These are phyloP conservation scores for Malurus leucopterus DNA, from an alignment of 2,797 vertebrate genomes.

Conservation along the genomic window DNA sequence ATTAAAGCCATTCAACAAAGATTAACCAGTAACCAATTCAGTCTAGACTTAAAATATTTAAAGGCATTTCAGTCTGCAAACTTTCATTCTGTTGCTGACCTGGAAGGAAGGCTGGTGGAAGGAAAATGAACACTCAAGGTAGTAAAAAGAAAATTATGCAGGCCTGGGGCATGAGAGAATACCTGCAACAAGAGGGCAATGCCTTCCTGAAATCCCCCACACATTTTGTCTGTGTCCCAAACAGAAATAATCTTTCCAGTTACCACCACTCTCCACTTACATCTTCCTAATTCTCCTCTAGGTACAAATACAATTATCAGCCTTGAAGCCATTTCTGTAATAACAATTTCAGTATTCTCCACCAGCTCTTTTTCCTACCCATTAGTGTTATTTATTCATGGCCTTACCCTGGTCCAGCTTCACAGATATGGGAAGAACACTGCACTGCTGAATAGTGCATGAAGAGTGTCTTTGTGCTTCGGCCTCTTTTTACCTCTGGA, in stretches of 20 bases:
- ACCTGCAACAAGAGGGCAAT: background rate
- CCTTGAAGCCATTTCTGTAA: background rate
- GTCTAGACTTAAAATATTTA: background rate
- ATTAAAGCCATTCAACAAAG: background rate
- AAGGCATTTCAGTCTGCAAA: background rate
- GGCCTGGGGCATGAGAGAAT: background rate
- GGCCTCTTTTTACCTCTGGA: background rate
- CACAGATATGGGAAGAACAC: background rate
- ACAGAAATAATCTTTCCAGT: background rate
- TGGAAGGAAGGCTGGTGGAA: background rate
- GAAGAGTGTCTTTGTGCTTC: background rate
- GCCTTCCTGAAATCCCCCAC: background rate
- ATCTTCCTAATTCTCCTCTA: background rate
- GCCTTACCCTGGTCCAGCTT: background rate
- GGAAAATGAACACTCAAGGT: background rate
- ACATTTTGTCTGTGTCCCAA: background rate
- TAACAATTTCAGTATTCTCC: background rate
- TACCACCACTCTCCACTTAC: background rate
- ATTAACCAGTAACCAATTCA: background rate
- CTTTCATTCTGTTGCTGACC: background rate
- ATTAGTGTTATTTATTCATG: constrained; percentile 5
- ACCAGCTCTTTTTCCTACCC: background rate
- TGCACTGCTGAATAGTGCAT: background rate
- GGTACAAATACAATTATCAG: background rate
- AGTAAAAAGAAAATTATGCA: background rate